phyloP scores from a whole-genome alignment of 2,113 vertebrate species.

The Epinephelus fuscoguttatus region DNA sequence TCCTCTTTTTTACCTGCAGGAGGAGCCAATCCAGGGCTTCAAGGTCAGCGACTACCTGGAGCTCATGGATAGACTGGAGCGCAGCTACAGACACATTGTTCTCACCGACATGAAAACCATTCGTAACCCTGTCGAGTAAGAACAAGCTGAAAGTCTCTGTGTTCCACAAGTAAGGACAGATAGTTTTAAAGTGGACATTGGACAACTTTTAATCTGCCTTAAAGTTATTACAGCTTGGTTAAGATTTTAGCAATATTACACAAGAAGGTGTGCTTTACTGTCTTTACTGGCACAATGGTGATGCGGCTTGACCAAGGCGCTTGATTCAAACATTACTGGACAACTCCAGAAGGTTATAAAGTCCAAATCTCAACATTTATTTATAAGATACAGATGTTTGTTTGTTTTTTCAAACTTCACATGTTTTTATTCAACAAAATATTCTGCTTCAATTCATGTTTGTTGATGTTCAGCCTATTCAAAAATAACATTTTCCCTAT shows the following conservation, averaged over 20 bases:
- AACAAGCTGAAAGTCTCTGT: not conserved
- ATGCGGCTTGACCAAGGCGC: too few relatives aligned
- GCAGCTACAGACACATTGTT: conserved; percentile 87
- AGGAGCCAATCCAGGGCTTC: conserved; percentile 93
- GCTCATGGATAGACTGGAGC: conserved; percentile 91
- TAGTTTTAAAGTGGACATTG: not conserved
- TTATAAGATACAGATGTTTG: too few relatives aligned
- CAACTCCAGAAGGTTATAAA: too few relatives aligned
- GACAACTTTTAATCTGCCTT: not conserved
- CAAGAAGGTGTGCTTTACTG: too few relatives aligned
- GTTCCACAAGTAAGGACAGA: not conserved
- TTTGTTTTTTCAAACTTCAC: too few relatives aligned
- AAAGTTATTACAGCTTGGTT: not conserved
- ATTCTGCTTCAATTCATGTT: too few relatives aligned
- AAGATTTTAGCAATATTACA: not conserved
- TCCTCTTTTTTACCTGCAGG: conserved; percentile 82
- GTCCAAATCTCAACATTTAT: too few relatives aligned
- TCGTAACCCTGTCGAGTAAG: conserved; percentile 33
- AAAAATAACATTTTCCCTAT: too few relatives aligned
- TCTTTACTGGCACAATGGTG: too few relatives aligned
- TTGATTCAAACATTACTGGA: too few relatives aligned
- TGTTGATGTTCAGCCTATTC: too few relatives aligned
- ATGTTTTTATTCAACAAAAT: too few relatives aligned
- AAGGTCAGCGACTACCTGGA: conserved; percentile 89
- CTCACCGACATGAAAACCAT: conserved; percentile 90